Percentiles rank a stretch among this genome's conserved stretches.
Evolutionary conservation across 1,140 invertebrate genomes (phyloP).

Genomic region (Leucophenga varia): DNA sequence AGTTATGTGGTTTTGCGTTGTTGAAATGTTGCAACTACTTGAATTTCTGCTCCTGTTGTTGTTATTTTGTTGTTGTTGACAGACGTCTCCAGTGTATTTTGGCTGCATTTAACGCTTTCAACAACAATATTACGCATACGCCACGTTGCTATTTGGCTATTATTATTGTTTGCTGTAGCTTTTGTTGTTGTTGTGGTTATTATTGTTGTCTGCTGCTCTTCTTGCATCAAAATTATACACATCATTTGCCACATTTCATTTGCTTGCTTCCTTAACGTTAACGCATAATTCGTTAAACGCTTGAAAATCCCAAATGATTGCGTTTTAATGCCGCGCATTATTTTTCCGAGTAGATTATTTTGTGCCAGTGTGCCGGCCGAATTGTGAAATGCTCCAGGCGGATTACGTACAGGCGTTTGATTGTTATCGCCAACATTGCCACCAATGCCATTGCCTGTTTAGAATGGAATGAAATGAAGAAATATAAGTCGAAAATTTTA

Average conservation of each 20-base stretch:
- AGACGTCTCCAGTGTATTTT: slow-evolving; percentile 34
- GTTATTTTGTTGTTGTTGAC: slow-evolving; percentile 24
- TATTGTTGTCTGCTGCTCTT: slow-evolving; percentile 18
- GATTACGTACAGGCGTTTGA: slow-evolving; percentile 56
- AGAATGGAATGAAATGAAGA: too few relatives aligned
- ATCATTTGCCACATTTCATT: too few relatives aligned
- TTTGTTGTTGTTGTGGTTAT: slow-evolving; percentile 15
- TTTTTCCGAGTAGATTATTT: slow-evolving; percentile 55
- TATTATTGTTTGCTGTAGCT: slow-evolving; percentile 22
- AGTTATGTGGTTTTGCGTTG: too few relatives aligned
- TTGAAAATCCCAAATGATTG: slow-evolving; percentile 57
- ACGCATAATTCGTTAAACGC: slow-evolving; percentile 54
- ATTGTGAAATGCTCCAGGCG: slow-evolving; percentile 57
- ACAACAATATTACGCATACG: slow-evolving; percentile 53
- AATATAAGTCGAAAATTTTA: too few relatives aligned
- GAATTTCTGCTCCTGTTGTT: slow-evolving; percentile 4
- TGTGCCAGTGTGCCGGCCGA: slow-evolving; percentile 53
- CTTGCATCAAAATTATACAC: too few relatives aligned
- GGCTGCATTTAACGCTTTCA: slow-evolving; percentile 30
- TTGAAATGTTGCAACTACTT: slow-evolving; percentile 37
- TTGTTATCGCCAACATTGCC: slow-evolving; percentile 52
- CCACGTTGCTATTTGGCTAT: slow-evolving; percentile 24
- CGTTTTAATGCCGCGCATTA: slow-evolving; percentile 56
- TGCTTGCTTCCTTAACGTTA: slow-evolving; percentile 12
- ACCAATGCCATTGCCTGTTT: slow-evolving; percentile 31